Evolutionary conservation across 1,140 invertebrate species (phyloP).

Genomic region (Drosophila suzukii): DNA sequence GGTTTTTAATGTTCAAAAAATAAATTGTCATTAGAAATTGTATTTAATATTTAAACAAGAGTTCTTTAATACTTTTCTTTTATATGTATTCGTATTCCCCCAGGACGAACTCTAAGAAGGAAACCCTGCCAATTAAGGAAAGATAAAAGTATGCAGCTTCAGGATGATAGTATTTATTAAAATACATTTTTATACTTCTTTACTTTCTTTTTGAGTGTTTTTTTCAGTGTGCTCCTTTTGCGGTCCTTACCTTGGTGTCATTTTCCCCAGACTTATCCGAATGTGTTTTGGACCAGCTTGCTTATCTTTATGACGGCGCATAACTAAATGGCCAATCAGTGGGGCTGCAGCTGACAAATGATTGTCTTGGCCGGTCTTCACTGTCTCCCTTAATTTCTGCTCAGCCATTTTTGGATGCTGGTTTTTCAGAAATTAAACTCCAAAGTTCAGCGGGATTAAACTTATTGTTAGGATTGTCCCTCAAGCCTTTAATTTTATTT

Average conservation of each 20-base stretch:
- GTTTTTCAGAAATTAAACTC: constrained; percentile 30
- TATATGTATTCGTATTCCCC: too few species aligned
- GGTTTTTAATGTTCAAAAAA: too few species aligned
- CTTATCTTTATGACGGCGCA: constrained; percentile 78
- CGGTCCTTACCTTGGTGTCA: constrained; percentile 18
- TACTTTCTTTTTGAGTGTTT: neutral
- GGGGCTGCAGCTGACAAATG: constrained; percentile 63
- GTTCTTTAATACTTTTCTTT: neutral
- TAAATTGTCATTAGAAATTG: too few species aligned
- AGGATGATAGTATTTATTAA: neutral
- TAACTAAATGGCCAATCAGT: constrained; percentile 77
- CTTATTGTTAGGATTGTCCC: constrained; percentile 20
- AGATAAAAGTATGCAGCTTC: too few species aligned
- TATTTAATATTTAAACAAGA: neutral
- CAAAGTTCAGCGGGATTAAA: constrained; percentile 26
- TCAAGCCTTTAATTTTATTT: constrained; percentile 17
- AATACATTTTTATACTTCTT: neutral
- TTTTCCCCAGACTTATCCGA: constrained; percentile 42
- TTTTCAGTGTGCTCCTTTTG: constrained; percentile 7
- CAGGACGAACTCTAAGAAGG: neutral
- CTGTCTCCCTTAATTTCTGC: constrained; percentile 20
- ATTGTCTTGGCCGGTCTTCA: constrained; percentile 31
- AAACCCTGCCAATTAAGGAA: too few species aligned
- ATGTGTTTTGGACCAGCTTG: constrained; percentile 43
- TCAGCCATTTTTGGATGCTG: constrained; percentile 24